Percentiles rank a stretch among this genome's conserved stretches.
Conservation (phyloP, 2,888 invertebrate species). For the Lithophane semibrunnea region DNA sequence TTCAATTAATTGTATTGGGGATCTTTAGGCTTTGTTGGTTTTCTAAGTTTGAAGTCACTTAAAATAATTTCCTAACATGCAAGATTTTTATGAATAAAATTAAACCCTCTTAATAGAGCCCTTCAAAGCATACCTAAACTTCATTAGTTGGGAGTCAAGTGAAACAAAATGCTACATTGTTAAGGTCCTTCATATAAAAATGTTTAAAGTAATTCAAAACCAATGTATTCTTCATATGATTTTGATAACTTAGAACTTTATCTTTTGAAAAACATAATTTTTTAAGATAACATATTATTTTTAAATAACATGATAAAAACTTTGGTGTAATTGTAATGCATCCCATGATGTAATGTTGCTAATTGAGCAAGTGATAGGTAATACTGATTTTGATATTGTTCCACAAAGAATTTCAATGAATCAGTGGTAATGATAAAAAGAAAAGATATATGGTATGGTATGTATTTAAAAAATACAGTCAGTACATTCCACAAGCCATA, state of each 20-base stretch:
- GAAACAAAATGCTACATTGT: not conserved
- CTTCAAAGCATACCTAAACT: not conserved
- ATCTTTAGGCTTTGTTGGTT: not conserved
- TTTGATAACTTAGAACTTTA: slow-evolving; percentile 30
- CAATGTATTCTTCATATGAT: slow-evolving; percentile 11
- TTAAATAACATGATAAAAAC: slow-evolving; percentile 27
- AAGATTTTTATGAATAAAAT: not conserved
- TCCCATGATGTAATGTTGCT: slow-evolving; percentile 33
- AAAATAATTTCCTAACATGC: not conserved
- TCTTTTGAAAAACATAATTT: slow-evolving; percentile 26
- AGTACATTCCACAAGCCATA: slow-evolving; percentile 22
- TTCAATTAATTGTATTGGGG: not conserved
- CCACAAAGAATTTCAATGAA: not conserved
- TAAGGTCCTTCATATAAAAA: not conserved
- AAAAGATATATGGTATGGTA: slow-evolving; percentile 19
- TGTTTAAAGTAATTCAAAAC: slow-evolving; percentile 21
- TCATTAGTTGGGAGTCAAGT: slow-evolving; percentile 1
- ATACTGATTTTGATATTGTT: not conserved
- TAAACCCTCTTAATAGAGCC: not conserved
- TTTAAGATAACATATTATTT: slow-evolving; percentile 25
- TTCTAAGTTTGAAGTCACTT: not conserved
- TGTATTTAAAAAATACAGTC: not conserved
- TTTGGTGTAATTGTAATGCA: slow-evolving; percentile 9
- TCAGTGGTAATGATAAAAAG: slow-evolving; percentile 11
- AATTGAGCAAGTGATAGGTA: not conserved